Evolutionary conservation across 2,888 invertebrate genomes (phyloP).

Genomic region (Epinotia nisella): DNA sequence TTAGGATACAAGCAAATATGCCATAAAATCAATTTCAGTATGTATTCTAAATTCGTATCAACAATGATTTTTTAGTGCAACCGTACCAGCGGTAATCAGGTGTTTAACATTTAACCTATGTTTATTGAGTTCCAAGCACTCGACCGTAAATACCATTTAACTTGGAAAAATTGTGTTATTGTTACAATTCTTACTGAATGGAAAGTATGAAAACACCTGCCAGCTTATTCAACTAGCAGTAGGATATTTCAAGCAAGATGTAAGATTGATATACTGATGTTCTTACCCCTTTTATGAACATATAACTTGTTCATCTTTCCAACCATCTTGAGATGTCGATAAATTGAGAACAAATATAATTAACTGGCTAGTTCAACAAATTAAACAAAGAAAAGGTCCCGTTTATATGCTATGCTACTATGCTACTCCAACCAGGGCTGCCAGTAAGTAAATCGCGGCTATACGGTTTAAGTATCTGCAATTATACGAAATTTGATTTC

Average conservation of each 20-base stretch:
- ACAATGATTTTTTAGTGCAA: neutral
- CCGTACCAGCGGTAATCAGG: slow-evolving; percentile 1
- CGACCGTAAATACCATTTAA: neutral
- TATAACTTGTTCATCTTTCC: slow-evolving; percentile 77
- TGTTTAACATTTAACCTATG: slow-evolving; percentile 8
- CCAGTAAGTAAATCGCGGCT: too few relatives aligned
- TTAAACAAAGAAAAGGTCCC: slow-evolving; percentile 1
- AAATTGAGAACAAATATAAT: slow-evolving; percentile 1
- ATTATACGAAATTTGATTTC: too few relatives aligned
- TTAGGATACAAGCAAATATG: neutral
- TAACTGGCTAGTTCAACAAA: neutral
- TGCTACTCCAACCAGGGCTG: too few relatives aligned
- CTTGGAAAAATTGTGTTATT: neutral
- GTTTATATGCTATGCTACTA: too few relatives aligned
- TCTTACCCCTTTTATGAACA: slow-evolving; percentile 80
- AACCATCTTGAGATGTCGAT: slow-evolving; percentile 64
- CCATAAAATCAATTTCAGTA: neutral
- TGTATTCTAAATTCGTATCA: neutral
- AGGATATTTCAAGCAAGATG: neutral
- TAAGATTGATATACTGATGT: neutral
- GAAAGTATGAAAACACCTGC: too few relatives aligned
- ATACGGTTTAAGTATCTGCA: too few relatives aligned
- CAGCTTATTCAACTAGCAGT: neutral
- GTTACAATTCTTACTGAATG: neutral
- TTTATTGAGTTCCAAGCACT: neutral